Evolutionary conservation across 2,797 vertebrate species (phyloP).

Genomic region (Etheostoma nigrum): DNA sequence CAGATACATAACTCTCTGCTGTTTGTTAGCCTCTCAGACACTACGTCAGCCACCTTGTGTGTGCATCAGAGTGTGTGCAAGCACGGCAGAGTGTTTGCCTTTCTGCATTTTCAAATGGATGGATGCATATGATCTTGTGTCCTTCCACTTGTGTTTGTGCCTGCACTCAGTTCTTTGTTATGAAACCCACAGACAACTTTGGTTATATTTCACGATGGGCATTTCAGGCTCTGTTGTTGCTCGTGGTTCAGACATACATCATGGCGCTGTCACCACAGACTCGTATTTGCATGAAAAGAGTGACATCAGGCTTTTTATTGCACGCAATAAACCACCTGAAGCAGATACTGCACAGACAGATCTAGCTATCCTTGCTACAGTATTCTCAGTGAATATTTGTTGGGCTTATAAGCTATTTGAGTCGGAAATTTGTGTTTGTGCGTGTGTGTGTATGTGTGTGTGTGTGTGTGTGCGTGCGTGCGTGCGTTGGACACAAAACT

Average conservation of each 20-base stretch:
- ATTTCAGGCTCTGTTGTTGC: slow-evolving; percentile 42
- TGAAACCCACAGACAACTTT: slow-evolving; percentile 49
- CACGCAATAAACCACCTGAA: slow-evolving; percentile 57
- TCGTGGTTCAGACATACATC: slow-evolving; percentile 60
- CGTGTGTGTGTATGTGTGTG: background rate
- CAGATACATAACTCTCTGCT: slow-evolving; percentile 19
- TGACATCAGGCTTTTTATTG: slow-evolving; percentile 69
- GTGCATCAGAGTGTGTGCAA: background rate
- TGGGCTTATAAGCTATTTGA: slow-evolving; percentile 52
- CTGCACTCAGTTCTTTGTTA: slow-evolving; percentile 48
- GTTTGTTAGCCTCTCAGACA: slow-evolving; percentile 40
- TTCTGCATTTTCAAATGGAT: slow-evolving; percentile 23
- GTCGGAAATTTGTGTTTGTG: slow-evolving; percentile 15
- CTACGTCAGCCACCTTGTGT: slow-evolving; percentile 44
- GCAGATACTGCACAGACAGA: slow-evolving; percentile 47
- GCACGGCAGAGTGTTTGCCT: slow-evolving; percentile 14
- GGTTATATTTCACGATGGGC: slow-evolving; percentile 55
- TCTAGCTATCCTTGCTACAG: slow-evolving; percentile 36
- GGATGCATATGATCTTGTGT: slow-evolving; percentile 31
- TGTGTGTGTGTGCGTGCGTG: no score
- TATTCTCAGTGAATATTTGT: slow-evolving; percentile 47
- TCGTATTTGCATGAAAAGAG: slow-evolving; percentile 66
- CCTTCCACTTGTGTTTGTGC: slow-evolving; percentile 30
- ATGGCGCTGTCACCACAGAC: slow-evolving; percentile 54
- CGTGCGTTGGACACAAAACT: slow-evolving; percentile 1